Evolutionary conservation across 1,140 invertebrate genomes (phyloP).

Genomic region (Caenorhabditis remanei): DNA sequence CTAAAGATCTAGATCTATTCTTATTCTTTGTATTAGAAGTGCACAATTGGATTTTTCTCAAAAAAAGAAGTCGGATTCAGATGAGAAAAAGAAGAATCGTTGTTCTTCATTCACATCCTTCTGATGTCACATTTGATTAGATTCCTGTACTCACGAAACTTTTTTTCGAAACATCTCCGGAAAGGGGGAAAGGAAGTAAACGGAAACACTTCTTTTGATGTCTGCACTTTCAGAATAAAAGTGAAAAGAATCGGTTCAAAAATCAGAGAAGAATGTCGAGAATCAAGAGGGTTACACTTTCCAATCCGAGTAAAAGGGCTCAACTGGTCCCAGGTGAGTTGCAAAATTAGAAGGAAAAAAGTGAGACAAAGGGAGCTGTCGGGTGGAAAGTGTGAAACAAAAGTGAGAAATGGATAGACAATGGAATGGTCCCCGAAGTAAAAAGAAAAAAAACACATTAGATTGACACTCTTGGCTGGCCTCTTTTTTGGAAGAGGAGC

Average conservation of each 20-base stretch:
- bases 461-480: slow-evolving; percentile 18
- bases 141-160: neutral
- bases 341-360: slow-evolving; percentile 31
- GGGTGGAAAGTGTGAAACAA: slow-evolving; percentile 54
- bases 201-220: slow-evolving; percentile 6
- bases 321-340: slow-evolving; percentile 48
- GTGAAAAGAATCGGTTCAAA: neutral
- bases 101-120: neutral
- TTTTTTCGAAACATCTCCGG: neutral
- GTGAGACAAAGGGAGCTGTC: slow-evolving; percentile 27
- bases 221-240: slow-evolving; percentile 1
- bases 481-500: neutral
- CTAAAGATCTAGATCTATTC: neutral
- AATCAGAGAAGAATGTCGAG: neutral
- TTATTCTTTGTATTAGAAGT: slow-evolving; percentile 1
- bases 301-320: neutral
- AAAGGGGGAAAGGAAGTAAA: slow-evolving; percentile 23
- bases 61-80: neutral
- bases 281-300: neutral
- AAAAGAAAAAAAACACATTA: slow-evolving; percentile 45
- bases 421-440: slow-evolving; percentile 10
- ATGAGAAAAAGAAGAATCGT: slow-evolving; percentile 1
- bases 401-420: slow-evolving; percentile 25
- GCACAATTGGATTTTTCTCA: slow-evolving; percentile 2
- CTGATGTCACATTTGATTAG: slow-evolving; percentile 42